Evolutionary conservation across 2,797 vertebrate genomes (phyloP).

Genomic region (Sebastes itinus): DNA sequence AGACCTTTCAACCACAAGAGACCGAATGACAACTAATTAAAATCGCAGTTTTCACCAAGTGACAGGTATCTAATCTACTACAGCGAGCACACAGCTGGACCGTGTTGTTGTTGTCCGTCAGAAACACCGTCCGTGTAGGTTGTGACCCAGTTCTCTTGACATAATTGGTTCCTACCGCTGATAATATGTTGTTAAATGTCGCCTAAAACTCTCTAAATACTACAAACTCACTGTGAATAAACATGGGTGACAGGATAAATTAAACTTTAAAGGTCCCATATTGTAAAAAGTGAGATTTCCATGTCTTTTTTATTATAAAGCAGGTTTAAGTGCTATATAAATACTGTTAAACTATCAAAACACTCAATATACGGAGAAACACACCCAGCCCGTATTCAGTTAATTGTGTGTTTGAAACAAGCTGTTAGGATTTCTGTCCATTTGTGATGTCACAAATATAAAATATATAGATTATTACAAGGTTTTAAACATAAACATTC

Average conservation of each 20-base stretch:
- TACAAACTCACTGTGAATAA: neutral
- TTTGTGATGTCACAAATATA: too few relatives aligned
- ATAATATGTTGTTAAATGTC: neutral
- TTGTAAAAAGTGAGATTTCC: accelerated
- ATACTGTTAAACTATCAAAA: too few relatives aligned
- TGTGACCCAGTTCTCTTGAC: neutral
- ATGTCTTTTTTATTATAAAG: too few relatives aligned
- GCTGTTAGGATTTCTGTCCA: too few relatives aligned
- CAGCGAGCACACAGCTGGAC: neutral
- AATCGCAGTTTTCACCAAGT: neutral
- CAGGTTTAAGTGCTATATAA: too few relatives aligned
- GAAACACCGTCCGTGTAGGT: slow-evolving; percentile 46
- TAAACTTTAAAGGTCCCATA: neutral
- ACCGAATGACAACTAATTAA: neutral
- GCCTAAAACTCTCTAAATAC: neutral
- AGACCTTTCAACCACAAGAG: slow-evolving; percentile 6
- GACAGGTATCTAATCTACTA: neutral
- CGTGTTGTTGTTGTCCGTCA: slow-evolving; percentile 71
- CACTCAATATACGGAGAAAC: too few relatives aligned
- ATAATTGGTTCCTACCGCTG: slow-evolving; percentile 43
- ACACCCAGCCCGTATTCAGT: accelerated
- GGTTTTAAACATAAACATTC: too few relatives aligned
- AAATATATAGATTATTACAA: too few relatives aligned
- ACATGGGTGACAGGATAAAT: accelerated
- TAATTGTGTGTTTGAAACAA: too few relatives aligned